Base-by-base conservation (phyloP, 2,888 invertebrate genomes). In the Apamea anceps region DNA sequence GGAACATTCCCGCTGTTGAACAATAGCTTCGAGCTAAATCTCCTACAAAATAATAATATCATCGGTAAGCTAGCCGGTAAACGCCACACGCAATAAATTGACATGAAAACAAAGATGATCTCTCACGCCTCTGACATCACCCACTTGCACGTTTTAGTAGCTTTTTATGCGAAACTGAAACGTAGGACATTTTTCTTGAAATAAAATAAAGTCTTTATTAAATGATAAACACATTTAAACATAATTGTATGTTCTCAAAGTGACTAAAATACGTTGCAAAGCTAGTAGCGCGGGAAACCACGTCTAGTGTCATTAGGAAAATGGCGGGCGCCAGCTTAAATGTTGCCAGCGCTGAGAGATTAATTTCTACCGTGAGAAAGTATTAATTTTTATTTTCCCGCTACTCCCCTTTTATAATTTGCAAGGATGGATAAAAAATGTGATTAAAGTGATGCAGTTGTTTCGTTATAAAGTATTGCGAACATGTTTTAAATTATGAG, bases 261-360 rank as follows among this genome's bases (percentile, higher is more conserved):
- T 83, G 75, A 84, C 86, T 89, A 77, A 85, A 88, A 89, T 89
- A 85, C 70, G 77, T 81, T 82, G 87, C 86, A 87, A 87, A 86
- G 86, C 86, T 85, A 90, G 87, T 87, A 86, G 85, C 81, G 89
- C 88, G 82, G 82, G 82, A 88, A 89, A 86, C 82, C 88, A 51
- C 84, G 78, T 90, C 88, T 93, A 94, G 94, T 93, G 93, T 93
- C 94, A 95, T 95, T 95, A 95, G 88, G 91, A 92, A 93, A 94
- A 95, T 94, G 92, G 92, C 92, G 93, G 90, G 87, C 89, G 87
- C 88, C 91, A 90, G 91, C 89, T 93, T 92, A 92, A 94, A 93
- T 93, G 94, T 94, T 94, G 92, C 94, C 93, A 93, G 91, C 92
- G 90, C 84, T 85, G 81, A 90, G 87, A 89, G 89, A 88, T 83